Percentiles rank a stretch among this genome's conserved stretches.
Conservation (phyloP, 2,113 vertebrate genomes). For the Nymphicus hollandicus region DNA sequence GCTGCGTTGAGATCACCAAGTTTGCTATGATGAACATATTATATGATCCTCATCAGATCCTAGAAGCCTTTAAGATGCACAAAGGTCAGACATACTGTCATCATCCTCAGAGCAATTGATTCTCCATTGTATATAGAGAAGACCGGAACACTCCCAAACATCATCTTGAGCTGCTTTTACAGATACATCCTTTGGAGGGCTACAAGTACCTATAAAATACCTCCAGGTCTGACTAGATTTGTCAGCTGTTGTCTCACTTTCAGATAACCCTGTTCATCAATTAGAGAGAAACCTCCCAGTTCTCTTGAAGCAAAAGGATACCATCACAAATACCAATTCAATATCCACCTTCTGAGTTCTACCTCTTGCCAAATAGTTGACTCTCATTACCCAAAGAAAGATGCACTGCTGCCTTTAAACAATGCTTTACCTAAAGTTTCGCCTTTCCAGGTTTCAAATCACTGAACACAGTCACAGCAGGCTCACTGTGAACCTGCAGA, state of each 20-base stretch:
- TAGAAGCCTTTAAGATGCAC: neutral
- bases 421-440: neutral
- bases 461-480: neutral
- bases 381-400: neutral
- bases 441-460: neutral
- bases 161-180: neutral
- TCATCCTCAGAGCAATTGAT: neutral
- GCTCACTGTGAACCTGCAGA: neutral
- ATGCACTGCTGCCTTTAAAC: neutral
- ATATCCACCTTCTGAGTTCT: neutral
- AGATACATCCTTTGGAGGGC: neutral
- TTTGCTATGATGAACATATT: neutral
- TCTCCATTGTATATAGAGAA: accelerated
- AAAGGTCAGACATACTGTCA: neutral
- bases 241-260: neutral
- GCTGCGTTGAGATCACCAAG: accelerated
- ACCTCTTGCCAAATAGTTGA: neutral
- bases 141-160: neutral
- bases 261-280: neutral
- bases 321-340: neutral
- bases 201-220: neutral
- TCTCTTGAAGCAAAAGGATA: neutral
- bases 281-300: neutral
- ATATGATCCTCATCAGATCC: neutral
- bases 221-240: neutral